phyloP scores from a whole-genome alignment of 2,113 vertebrate genomes.

The Gavia stellata region DNA sequence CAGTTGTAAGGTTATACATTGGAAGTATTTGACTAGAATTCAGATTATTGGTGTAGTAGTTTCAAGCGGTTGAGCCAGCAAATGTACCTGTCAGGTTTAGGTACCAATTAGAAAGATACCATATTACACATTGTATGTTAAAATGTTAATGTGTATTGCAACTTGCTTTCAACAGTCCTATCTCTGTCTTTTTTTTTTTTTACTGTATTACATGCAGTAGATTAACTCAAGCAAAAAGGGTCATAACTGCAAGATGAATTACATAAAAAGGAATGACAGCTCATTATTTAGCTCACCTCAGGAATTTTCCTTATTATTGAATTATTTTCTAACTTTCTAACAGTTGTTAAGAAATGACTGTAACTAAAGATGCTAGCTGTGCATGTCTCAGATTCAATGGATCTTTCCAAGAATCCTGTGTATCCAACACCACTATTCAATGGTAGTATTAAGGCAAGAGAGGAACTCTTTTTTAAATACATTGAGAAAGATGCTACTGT shows the following conservation, averaged over 20 bases:
- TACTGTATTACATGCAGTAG: neutral
- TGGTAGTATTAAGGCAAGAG: neutral
- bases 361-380: slow-evolving; percentile 72
- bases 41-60: neutral
- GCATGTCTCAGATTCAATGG: slow-evolving; percentile 53
- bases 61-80: neutral
- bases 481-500: neutral
- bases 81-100: neutral
- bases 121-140: neutral
- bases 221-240: slow-evolving; percentile 28
- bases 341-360: slow-evolving; percentile 48
- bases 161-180: neutral
- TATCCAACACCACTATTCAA: neutral
- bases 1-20: neutral
- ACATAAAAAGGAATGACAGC: slow-evolving; percentile 19
- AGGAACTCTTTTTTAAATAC: neutral
- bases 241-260: slow-evolving; percentile 48
- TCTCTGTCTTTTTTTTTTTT: neutral
- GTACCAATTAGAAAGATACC: neutral
- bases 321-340: slow-evolving; percentile 68
- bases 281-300: slow-evolving; percentile 51
- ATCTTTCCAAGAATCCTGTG: neutral
- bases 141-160: slow-evolving; percentile 13
- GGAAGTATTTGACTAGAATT: neutral
- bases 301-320: slow-evolving; percentile 34